These are phyloP conservation scores for Gambusia yucatana DNA, from an alignment of 2,797 vertebrate genomes.

Conservation along the genomic window DNA sequence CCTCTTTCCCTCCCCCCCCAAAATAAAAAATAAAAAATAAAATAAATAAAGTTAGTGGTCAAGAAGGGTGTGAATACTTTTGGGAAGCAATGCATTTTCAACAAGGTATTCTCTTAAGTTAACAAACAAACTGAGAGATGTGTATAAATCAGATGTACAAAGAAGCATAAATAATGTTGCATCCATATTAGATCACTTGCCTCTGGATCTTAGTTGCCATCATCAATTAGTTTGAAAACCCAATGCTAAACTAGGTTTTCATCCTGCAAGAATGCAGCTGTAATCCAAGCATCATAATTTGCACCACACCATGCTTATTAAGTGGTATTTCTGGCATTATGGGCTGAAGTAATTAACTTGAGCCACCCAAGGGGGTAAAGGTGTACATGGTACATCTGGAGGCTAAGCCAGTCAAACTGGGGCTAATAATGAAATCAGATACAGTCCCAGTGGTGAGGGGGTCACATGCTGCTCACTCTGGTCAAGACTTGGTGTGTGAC, in stretches of 20 bases:
- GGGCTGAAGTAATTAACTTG: conserved; percentile 73
- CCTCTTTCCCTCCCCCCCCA: no score
- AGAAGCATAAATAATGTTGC: neutral
- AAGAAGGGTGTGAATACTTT: neutral
- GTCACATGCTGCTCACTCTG: conserved; percentile 61
- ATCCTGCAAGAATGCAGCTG: conserved; percentile 36
- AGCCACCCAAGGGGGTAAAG: conserved; percentile 74
- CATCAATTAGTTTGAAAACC: neutral
- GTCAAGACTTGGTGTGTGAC: conserved; percentile 61
- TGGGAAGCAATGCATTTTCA: neutral
- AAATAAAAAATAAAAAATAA: neutral
- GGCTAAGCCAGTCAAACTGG: conserved; percentile 77
- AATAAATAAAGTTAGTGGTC: neutral
- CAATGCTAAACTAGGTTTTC: conserved; percentile 15
- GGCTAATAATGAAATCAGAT: conserved; percentile 84
- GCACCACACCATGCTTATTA: conserved; percentile 69
- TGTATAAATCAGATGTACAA: neutral
- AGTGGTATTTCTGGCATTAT: conserved; percentile 69
- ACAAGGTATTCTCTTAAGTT: neutral
- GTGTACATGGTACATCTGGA: conserved; percentile 72
- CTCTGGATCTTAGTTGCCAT: neutral
- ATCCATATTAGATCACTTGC: neutral
- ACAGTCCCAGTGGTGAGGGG: conserved; percentile 64
- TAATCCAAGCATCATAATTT: conserved; percentile 66
- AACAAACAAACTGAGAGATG: neutral